These are phyloP conservation scores for Drosophila tani DNA, from an alignment of 1,140 invertebrate genomes.

Conservation along the genomic window DNA sequence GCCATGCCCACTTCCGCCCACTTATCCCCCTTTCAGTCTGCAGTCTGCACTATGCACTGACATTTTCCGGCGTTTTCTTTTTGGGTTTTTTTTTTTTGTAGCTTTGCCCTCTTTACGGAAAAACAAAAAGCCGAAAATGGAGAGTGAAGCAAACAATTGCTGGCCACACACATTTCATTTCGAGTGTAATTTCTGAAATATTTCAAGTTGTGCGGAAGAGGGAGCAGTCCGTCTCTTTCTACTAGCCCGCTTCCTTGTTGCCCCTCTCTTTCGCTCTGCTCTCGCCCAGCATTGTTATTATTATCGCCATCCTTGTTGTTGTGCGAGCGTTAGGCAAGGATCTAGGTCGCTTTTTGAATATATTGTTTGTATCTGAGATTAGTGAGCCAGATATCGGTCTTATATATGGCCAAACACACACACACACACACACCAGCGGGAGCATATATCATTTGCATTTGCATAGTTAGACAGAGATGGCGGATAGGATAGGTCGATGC, in stretches of 20 bases:
- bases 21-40: neutral
- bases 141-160: slow-evolving; percentile 31
- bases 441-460: slow-evolving; percentile 57
- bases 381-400: slow-evolving; percentile 74
- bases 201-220: slow-evolving; percentile 11
- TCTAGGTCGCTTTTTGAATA: slow-evolving; percentile 82
- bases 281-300: slow-evolving; percentile 66
- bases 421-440: slow-evolving; percentile 33
- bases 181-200: slow-evolving; percentile 69
- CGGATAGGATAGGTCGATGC: slow-evolving; percentile 35
- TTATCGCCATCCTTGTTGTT: slow-evolving; percentile 66
- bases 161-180: slow-evolving; percentile 70
- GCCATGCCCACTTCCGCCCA: neutral
- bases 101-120: slow-evolving; percentile 8
- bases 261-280: slow-evolving; percentile 1
- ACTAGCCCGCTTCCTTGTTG: slow-evolving; percentile 7
- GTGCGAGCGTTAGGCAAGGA: slow-evolving; percentile 63
- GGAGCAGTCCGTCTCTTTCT: slow-evolving; percentile 16
- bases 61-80: slow-evolving; percentile 13
- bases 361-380: slow-evolving; percentile 82
- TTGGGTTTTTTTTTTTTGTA: neutral
- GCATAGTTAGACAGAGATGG: slow-evolving; percentile 44
- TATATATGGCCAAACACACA: slow-evolving; percentile 71
- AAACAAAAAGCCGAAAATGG: slow-evolving; percentile 19
- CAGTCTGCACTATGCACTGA: slow-evolving; percentile 32